Conservation (phyloP, 2,797 vertebrate species). For the Agapornis canus region DNA sequence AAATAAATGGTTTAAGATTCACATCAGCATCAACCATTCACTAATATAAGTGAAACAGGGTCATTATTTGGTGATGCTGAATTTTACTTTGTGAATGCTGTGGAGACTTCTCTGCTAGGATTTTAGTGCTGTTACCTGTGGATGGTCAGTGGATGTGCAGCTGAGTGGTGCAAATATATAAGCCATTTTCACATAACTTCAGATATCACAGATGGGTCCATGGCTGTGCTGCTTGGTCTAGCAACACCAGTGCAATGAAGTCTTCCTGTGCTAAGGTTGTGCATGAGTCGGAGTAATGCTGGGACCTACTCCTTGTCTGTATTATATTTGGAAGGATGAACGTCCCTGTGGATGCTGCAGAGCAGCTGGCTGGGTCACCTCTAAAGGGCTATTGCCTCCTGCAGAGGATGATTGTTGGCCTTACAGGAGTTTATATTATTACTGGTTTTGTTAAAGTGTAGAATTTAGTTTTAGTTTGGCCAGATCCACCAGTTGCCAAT, state of each 20-base stretch:
- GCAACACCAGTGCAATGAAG: neutral
- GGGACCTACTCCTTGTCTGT: neutral
- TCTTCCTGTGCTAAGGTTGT: neutral
- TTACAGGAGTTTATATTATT: neutral
- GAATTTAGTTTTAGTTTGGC: conserved; percentile 15
- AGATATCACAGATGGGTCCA: rapidly evolving
- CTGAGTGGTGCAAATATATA: neutral
- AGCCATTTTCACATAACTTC: neutral
- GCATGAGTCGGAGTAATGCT: rapidly evolving
- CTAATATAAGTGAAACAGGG: neutral
- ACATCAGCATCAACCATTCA: neutral
- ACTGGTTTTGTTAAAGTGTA: neutral
- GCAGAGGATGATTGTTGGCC: neutral
- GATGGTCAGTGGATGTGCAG: neutral
- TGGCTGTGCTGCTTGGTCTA: rapidly evolving
- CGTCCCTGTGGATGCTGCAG: neutral
- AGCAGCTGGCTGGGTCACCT: neutral
- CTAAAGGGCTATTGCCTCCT: neutral
- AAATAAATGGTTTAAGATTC: neutral
- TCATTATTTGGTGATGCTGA: neutral
- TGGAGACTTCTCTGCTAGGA: neutral
- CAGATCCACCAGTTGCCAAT: neutral
- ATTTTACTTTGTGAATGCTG: neutral
- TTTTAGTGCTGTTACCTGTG: neutral
- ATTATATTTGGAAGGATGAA: neutral